Conservation (phyloP, 2,113 vertebrate genomes). For the Eleginops maclovinus region DNA sequence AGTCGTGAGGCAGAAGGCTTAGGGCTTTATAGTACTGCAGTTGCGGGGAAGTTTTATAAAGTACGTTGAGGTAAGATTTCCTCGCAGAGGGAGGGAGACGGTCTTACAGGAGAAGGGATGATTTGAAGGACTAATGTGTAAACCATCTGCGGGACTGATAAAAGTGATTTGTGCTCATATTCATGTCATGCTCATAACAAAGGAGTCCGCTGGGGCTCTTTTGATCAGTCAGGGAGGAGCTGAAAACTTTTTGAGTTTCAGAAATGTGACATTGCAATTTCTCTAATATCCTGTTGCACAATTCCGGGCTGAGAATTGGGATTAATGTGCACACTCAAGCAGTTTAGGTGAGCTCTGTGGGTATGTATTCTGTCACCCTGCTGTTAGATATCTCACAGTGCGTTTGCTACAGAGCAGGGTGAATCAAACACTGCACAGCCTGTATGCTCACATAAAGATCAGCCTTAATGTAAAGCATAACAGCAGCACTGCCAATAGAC, state of each 20-base stretch:
- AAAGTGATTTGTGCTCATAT: constrained; percentile 64
- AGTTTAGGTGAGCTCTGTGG: not conserved
- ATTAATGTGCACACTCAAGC: constrained; percentile 11
- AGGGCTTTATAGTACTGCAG: constrained; percentile 65
- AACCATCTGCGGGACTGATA: constrained; percentile 67
- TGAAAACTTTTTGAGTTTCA: constrained; percentile 36
- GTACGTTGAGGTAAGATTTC: constrained; percentile 47
- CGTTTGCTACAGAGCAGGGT: constrained; percentile 37
- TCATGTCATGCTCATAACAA: constrained; percentile 38
- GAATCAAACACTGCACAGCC: constrained; percentile 40
- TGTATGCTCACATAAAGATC: constrained; percentile 26
- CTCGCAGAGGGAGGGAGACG: constrained; percentile 26
- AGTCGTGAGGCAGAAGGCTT: constrained; percentile 65
- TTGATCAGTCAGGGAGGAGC: constrained; percentile 58
- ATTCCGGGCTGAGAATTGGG: not conserved
- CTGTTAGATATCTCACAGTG: constrained; percentile 40
- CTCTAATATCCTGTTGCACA: not conserved
- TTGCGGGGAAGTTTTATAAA: constrained; percentile 66
- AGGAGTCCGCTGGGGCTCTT: constrained; percentile 30
- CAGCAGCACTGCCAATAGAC: constrained; percentile 56
- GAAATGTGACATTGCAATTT: constrained; percentile 30
- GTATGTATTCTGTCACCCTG: constrained; percentile 27
- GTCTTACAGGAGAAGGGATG: constrained; percentile 47
- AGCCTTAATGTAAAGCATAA: constrained; percentile 63
- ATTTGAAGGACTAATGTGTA: constrained; percentile 59